Conservation (phyloP, 2,113 vertebrate species). For the Gallinago undulata region DNA sequence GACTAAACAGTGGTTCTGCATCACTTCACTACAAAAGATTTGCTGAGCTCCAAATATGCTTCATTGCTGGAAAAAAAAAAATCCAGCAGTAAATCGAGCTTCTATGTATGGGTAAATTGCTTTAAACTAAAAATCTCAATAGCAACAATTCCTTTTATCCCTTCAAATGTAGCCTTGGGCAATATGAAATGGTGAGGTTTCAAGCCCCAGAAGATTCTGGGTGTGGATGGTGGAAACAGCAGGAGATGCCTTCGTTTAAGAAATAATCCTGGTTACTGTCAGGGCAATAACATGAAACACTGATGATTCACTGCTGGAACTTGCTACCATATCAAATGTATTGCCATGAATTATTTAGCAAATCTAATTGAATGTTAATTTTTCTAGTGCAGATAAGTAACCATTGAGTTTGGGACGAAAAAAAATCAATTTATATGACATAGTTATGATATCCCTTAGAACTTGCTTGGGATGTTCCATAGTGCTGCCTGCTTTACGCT, state of each 20-base stretch:
- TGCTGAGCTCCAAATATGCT: neutral
- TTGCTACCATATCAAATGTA: neutral
- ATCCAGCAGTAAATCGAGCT: neutral
- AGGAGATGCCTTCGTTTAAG: neutral
- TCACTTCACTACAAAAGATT: constrained; percentile 9
- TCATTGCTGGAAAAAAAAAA: neutral
- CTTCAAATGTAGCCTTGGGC: neutral
- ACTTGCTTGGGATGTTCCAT: neutral
- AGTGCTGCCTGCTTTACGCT: neutral
- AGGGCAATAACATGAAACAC: neutral
- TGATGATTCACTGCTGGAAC: neutral
- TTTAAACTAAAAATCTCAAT: neutral
- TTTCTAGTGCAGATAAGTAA: constrained; percentile 32
- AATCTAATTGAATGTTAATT: constrained; percentile 50
- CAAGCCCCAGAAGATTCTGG: neutral
- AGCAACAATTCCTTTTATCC: neutral
- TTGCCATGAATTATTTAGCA: constrained; percentile 56
- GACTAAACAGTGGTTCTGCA: constrained; percentile 42
- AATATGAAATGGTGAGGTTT: neutral
- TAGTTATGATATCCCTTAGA: neutral
- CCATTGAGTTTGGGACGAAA: neutral
- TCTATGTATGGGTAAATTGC: neutral
- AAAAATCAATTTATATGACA: constrained; percentile 10
- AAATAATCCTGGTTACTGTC: neutral
- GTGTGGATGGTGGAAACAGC: neutral